Conservation (phyloP, 1,140 invertebrate species). For the Adelges cooleyi region DNA sequence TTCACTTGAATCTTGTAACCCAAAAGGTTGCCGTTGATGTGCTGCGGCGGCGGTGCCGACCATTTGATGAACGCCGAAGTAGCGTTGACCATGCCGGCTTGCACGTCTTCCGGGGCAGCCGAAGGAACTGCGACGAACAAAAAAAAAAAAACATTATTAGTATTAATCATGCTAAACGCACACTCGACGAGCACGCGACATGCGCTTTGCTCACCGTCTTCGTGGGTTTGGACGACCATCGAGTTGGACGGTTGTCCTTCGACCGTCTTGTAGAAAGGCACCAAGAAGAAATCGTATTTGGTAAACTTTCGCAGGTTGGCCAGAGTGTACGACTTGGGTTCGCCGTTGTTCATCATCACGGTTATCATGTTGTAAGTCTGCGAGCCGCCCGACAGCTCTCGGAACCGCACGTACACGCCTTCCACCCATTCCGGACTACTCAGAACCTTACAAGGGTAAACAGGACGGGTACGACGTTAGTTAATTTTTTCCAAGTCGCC, state of each 20-base stretch:
- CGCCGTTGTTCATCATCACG: constrained; percentile 50
- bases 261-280: constrained; percentile 73
- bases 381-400: constrained; percentile 53
- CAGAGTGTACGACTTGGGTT: constrained; percentile 53
- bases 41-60: constrained; percentile 62
- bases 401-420: constrained; percentile 86
- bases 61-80: constrained; percentile 67
- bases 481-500: not conserved
- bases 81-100: constrained; percentile 70
- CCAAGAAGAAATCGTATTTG: constrained; percentile 77
- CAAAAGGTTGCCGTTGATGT: constrained; percentile 67
- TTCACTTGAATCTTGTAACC: constrained; percentile 69
- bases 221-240: constrained; percentile 52
- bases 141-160: no score
- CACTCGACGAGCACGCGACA: not conserved
- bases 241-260: constrained; percentile 72
- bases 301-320: constrained; percentile 67
- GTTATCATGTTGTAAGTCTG: constrained; percentile 58
- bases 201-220: constrained; percentile 52
- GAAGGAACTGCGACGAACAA: constrained; percentile 50
- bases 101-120: constrained; percentile 67
- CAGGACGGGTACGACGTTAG: not conserved
- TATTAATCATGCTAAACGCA: no score
- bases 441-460: constrained; percentile 43
- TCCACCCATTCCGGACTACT: constrained; percentile 53